phyloP scores from a whole-genome alignment of 2,797 vertebrate species.

The Scomberomorus guttatus region DNA sequence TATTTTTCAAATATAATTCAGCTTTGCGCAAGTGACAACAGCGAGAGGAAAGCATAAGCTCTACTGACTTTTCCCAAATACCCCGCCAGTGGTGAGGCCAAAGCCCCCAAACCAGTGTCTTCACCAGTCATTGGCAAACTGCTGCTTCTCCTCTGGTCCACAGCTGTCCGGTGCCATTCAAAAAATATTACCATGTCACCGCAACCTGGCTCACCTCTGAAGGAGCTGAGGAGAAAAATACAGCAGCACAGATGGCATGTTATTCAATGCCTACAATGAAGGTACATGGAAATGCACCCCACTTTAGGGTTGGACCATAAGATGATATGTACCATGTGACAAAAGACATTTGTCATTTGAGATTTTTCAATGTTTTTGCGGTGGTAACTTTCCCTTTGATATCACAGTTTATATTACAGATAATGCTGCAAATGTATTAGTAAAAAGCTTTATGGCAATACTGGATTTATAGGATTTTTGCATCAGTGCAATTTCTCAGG shows the following conservation, averaged over 20 bases:
- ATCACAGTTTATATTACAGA: not conserved
- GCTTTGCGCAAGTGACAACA: conserved; percentile 93
- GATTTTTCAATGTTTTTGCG: not conserved
- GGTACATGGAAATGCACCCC: not conserved
- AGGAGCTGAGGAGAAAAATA: conserved; percentile 84
- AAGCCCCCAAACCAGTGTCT: conserved; percentile 93
- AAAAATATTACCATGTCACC: conserved; percentile 90
- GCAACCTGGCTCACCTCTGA: conserved; percentile 86
- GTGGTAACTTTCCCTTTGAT: not conserved
- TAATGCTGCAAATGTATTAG: not conserved
- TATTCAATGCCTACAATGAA: conserved; percentile 8
- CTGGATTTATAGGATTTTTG: not conserved
- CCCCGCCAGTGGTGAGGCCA: conserved; percentile 94
- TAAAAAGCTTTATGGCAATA: not conserved
- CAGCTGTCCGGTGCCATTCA: conserved; percentile 88
- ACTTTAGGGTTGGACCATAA: not conserved
- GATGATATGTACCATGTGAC: not conserved
- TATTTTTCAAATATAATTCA: conserved; percentile 77
- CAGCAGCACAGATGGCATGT: conserved; percentile 25
- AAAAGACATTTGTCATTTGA: not conserved
- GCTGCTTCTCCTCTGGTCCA: conserved; percentile 89
- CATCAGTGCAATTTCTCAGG: not conserved
- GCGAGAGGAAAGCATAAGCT: conserved; percentile 89
- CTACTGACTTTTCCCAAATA: conserved; percentile 99
- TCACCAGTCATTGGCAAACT: conserved; percentile 94